These are phyloP conservation scores for Drosophila orena DNA, from an alignment of 1,140 invertebrate genomes.

Conservation along the genomic window DNA sequence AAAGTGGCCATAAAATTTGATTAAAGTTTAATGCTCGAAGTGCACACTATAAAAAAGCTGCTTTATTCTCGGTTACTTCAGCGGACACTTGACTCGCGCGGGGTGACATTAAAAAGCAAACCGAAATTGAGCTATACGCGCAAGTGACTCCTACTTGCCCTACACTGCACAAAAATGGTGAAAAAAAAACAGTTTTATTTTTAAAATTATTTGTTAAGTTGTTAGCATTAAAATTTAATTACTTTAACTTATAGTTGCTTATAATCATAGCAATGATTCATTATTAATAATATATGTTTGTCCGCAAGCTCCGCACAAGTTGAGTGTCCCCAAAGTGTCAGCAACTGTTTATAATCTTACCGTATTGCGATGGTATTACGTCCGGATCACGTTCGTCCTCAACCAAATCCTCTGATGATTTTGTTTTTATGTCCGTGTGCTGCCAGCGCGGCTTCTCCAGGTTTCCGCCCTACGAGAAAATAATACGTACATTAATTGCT, in stretches of 20 bases:
- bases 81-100: constrained; percentile 24
- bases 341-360: constrained; percentile 85
- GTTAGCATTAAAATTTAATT: too few relatives aligned
- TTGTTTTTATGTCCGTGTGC: constrained; percentile 84
- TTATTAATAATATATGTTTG: neutral
- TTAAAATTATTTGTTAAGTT: neutral
- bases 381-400: constrained; percentile 89
- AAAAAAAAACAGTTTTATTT: too few relatives aligned
- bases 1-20: constrained; percentile 76
- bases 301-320: neutral
- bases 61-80: constrained; percentile 7
- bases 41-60: constrained; percentile 55
- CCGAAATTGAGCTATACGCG: neutral
- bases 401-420: constrained; percentile 81
- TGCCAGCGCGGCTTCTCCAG: constrained; percentile 84
- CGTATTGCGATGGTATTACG: constrained; percentile 90
- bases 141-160: neutral
- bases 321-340: constrained; percentile 14
- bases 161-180: neutral
- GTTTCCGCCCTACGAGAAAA: constrained; percentile 58
- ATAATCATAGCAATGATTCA: too few relatives aligned
- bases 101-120: constrained; percentile 20
- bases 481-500: constrained; percentile 44
- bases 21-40: constrained; percentile 72
- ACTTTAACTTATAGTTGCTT: neutral